Evolutionary conservation across 2,113 vertebrate genomes (phyloP), one percentile per base, ranked within the genome.

Genomic region (Phasianus colchicus): DNA sequence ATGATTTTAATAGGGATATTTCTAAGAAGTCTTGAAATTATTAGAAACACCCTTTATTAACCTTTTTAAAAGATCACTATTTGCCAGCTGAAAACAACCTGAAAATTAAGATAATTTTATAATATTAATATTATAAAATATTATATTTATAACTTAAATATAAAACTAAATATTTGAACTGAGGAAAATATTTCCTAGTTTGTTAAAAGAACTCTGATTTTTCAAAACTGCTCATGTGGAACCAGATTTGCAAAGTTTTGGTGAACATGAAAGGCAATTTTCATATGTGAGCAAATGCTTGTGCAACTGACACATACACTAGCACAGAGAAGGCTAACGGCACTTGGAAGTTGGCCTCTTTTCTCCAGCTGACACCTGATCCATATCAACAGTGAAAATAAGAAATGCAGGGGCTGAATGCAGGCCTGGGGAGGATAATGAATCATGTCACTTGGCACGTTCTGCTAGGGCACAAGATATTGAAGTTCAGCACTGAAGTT

Each of bases 261-360:
- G 19, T 65, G 61, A 66, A 36, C 4, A 7, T 1, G 7, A 47
- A 64, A 64, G 69, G 19, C 52, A 38, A 8, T 3, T 48, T 83
- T 66, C 60, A 24, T 14, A 34, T 6, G 12, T 45, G 5, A 25
- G 27, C 20, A 66, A 61, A 22, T 0, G 0, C 58, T 27, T 74
- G 43, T 36, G 34, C 11, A 9, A 27, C 16, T 30, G 0, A 2
- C 20, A 14, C 48, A 38, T 55, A 11, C 13, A 7, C 5, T 57
- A 22, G 29, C 64, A 72, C 6, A 27, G 15, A 27, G 22, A 22
- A 20, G 3, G 42, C 20, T 40, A 16, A 55, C 55, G 13, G 13
- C 27, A 18, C 34, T 36, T 70, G 40, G 22, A 34, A 75, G 11
- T 7, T 27, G 22, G 5, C 8, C 10, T 27, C 2, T 0, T 86